Evolutionary conservation across 2,888 invertebrate species (phyloP).

Genomic region (Cheilosia scutellata): DNA sequence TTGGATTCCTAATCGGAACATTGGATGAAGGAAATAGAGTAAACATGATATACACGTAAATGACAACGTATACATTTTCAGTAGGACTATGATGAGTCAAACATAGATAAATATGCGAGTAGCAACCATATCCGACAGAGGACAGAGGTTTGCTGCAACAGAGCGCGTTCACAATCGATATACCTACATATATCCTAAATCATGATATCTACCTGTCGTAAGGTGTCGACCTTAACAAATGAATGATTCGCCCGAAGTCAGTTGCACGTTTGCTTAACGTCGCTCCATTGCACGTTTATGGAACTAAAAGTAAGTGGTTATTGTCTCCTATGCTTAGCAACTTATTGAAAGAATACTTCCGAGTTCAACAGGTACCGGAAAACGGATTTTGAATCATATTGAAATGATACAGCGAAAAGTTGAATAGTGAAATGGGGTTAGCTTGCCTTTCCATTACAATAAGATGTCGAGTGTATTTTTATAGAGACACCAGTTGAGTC

Average conservation of each 20-base stretch:
- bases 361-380: no score
- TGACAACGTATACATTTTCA: constrained; percentile 1
- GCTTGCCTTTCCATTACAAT: no score
- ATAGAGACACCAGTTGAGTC: no score
- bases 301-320: background rate
- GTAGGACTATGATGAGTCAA: constrained; percentile 6
- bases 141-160: constrained; percentile 42
- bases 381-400: no score
- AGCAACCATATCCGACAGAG: constrained; percentile 11
- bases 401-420: no score
- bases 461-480: no score
- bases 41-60: constrained; percentile 48
- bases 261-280: constrained; percentile 23
- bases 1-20: constrained; percentile 69
- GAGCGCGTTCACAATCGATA: constrained; percentile 25
- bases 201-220: constrained; percentile 23
- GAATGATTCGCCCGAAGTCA: constrained; percentile 32
- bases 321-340: background rate
- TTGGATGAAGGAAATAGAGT: constrained; percentile 57
- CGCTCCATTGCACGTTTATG: constrained; percentile 27
- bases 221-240: constrained; percentile 39
- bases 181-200: constrained; percentile 4
- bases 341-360: background rate
- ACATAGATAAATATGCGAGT: constrained; percentile 19
- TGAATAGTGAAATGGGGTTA: no score